Conservation (phyloP, 2,113 vertebrate genomes). For the Cyprinus carpio region DNA sequence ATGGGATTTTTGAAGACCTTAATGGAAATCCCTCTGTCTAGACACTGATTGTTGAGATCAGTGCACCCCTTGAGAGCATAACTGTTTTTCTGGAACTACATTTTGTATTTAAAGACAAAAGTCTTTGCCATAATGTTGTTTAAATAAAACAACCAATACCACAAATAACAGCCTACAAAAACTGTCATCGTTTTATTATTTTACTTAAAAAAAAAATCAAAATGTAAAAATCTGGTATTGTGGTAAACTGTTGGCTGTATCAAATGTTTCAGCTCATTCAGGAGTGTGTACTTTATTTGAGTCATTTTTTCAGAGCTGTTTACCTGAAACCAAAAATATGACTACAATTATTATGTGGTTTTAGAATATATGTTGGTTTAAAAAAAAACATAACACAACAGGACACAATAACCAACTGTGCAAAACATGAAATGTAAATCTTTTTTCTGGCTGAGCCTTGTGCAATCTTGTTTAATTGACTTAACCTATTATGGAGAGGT, state of each 20-base stretch:
- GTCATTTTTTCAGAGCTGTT: not conserved
- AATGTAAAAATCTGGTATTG: not conserved
- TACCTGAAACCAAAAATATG: not conserved
- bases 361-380: no score
- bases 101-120: not conserved
- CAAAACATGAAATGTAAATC: conserved; percentile 1
- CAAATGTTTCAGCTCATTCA: not conserved
- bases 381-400: not conserved
- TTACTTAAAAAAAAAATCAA: not conserved
- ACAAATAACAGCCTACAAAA: not conserved
- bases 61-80: no score
- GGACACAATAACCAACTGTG: not conserved
- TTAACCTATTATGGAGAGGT: conserved; percentile 50
- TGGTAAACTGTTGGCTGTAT: not conserved
- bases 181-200: no score
- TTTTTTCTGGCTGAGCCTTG: conserved; percentile 55
- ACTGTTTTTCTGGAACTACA: no score
- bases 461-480: conserved; percentile 62
- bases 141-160: not conserved
- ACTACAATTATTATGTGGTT: not conserved
- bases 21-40: no score
- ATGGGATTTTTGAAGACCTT: no score
- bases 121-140: not conserved
- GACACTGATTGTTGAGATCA: no score
- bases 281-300: not conserved